phyloP scores from a whole-genome alignment of 2,888 invertebrate genomes.

The Hesperia comma region DNA sequence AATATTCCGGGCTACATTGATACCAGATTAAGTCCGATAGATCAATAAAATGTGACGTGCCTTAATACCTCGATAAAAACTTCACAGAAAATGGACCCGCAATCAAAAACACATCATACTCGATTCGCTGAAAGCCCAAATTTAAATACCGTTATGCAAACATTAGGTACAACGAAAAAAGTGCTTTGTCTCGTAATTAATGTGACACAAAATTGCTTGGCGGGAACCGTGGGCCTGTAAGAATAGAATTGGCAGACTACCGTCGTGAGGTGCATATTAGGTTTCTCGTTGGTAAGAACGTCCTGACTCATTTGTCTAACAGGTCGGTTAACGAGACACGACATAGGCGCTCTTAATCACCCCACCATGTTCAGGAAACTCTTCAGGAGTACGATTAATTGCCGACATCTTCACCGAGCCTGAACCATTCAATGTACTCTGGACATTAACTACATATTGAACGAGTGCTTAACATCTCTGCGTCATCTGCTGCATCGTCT shows the following conservation, averaged over 20 bases:
- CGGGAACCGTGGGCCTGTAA: conserved; percentile 52
- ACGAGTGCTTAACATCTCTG: no score
- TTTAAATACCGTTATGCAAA: conserved; percentile 14
- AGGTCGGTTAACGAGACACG: conserved; percentile 57
- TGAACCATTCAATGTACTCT: not conserved
- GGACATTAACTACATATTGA: no score
- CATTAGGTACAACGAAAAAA: conserved; percentile 36
- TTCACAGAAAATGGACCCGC: conserved; percentile 20
- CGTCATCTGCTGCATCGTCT: no score
- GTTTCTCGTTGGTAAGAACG: conserved; percentile 57
- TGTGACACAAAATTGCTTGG: conserved; percentile 41
- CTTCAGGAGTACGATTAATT: not conserved
- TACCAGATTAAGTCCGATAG: conserved; percentile 48
- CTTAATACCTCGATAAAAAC: conserved; percentile 43
- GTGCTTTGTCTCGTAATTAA: not conserved
- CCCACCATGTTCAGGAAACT: conserved; percentile 18
- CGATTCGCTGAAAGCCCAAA: conserved; percentile 15
- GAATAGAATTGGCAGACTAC: conserved; percentile 74
- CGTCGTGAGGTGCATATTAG: conserved; percentile 58
- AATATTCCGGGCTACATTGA: conserved; percentile 8
- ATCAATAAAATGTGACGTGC: conserved; percentile 56
- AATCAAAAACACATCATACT: conserved; percentile 31
- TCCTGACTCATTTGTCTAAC: conserved; percentile 62
- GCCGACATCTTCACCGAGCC: not conserved
- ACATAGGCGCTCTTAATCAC: conserved; percentile 22